Conservation (phyloP, 2,888 invertebrate species). For the Heliconius ismenius region DNA sequence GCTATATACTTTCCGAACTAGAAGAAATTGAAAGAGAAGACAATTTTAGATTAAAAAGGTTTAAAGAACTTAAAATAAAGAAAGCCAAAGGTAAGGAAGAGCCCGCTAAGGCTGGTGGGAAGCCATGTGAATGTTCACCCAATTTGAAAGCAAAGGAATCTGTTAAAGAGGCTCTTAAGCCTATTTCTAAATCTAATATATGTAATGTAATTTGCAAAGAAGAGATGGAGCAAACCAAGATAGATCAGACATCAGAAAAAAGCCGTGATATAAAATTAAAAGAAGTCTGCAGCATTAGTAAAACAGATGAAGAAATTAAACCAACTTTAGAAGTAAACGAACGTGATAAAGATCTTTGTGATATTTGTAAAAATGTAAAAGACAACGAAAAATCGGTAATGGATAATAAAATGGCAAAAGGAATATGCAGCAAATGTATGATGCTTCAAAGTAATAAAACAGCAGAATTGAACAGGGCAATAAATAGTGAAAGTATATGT, state of each 20-base stretch:
- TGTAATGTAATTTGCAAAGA: constrained; percentile 1
- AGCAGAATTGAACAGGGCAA: neutral
- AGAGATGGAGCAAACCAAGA: neutral
- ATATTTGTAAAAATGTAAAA: constrained; percentile 2
- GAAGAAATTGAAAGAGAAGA: constrained; percentile 54
- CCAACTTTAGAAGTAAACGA: neutral
- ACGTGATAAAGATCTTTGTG: neutral
- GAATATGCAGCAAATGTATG: neutral
- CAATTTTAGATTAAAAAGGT: constrained; percentile 54
- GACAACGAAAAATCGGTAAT: neutral
- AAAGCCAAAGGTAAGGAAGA: constrained; percentile 36
- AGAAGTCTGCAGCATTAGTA: constrained; percentile 10
- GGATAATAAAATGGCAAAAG: neutral
- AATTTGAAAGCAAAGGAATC: neutral
- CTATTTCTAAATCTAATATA: neutral
- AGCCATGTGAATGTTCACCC: neutral
- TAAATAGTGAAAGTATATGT: neutral
- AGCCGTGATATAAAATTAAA: neutral
- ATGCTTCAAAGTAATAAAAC: constrained; percentile 5
- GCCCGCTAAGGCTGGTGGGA: neutral
- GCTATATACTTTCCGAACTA: constrained; percentile 51
- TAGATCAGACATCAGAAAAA: neutral
- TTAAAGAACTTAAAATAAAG: constrained; percentile 50
- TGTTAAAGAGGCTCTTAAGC: no score
- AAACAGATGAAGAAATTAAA: neutral